A percentile compares a stretch with the other conserved stretches of the same genome.
These are phyloP conservation scores for Chrysoperla carnea DNA, from an alignment of 1,140 invertebrate species.

Conservation along the genomic window DNA sequence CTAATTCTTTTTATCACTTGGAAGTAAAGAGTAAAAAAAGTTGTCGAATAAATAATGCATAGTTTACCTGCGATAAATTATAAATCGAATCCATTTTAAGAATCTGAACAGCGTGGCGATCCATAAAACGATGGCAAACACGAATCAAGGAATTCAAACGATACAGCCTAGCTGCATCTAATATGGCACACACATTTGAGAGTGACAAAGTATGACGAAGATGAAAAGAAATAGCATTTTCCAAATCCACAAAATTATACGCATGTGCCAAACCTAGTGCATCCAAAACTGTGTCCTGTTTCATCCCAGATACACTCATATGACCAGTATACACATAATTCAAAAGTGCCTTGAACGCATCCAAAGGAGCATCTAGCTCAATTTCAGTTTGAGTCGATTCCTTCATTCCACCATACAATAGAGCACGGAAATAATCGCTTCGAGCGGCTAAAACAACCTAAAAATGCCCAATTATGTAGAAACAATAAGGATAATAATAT, in stretches of 20 bases:
- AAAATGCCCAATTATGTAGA: conserved; percentile 3
- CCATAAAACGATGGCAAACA: conserved; percentile 67
- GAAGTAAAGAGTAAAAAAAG: no score
- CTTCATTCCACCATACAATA: conserved; percentile 80
- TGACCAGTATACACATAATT: conserved; percentile 90
- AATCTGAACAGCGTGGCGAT: conserved; percentile 71
- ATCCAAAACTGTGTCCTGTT: conserved; percentile 75
- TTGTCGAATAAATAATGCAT: background rate
- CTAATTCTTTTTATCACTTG: no score
- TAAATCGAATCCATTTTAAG: conserved; percentile 71
- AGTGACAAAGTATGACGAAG: conserved; percentile 71
- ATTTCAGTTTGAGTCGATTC: conserved; percentile 72
- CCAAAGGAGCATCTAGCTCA: conserved; percentile 65
- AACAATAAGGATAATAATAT: background rate
- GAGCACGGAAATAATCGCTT: conserved; percentile 84
- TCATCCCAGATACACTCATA: conserved; percentile 65
- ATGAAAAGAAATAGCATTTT: conserved; percentile 83
- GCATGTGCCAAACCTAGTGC: conserved; percentile 81
- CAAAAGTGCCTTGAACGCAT: conserved; percentile 77
- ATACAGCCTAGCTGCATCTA: conserved; percentile 67
- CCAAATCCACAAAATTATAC: conserved; percentile 86
- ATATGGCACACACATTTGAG: conserved; percentile 82
- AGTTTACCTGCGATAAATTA: conserved; percentile 60
- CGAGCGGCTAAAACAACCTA: conserved; percentile 71
- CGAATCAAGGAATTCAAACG: conserved; percentile 37